Percentiles rank a stretch among this genome's conserved stretches.
Conservation (phyloP, 2,797 vertebrate species). For the Pseudomugil gertrudae region DNA sequence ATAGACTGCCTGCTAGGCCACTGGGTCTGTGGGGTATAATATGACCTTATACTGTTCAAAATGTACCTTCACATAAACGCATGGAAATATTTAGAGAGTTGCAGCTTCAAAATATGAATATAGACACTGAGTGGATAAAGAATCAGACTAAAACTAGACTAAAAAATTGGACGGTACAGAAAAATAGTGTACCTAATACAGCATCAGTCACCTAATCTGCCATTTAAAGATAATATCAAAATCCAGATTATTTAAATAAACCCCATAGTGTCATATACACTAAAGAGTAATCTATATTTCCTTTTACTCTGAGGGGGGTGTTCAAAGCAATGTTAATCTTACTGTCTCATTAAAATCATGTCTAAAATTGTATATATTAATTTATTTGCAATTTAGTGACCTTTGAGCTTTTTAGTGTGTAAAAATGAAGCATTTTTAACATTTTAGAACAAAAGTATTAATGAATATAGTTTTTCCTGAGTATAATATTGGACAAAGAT, state of each 20-base stretch:
- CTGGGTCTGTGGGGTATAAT: no score
- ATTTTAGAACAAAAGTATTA: background rate
- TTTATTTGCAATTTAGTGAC: no score
- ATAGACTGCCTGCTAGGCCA: slow-evolving; percentile 20
- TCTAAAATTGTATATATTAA: background rate
- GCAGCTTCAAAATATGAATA: no score
- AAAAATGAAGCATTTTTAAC: background rate
- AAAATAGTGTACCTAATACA: background rate
- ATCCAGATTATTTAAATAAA: background rate
- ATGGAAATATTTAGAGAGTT: no score
- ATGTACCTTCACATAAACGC: no score
- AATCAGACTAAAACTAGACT: background rate
- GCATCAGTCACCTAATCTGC: slow-evolving; percentile 1
- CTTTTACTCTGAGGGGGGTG: rapidly evolving
- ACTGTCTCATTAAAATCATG: background rate
- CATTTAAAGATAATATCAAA: background rate
- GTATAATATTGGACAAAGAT: background rate
- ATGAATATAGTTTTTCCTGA: background rate
- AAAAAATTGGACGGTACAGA: no score
- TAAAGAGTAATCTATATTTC: background rate
- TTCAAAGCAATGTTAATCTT: background rate
- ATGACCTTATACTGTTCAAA: background rate
- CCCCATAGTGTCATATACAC: background rate
- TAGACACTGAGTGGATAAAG: background rate
- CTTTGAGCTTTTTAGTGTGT: background rate